Evolutionary conservation across 2,113 vertebrate species (phyloP).

Genomic region (Dicerorhinus sumatrensis): DNA sequence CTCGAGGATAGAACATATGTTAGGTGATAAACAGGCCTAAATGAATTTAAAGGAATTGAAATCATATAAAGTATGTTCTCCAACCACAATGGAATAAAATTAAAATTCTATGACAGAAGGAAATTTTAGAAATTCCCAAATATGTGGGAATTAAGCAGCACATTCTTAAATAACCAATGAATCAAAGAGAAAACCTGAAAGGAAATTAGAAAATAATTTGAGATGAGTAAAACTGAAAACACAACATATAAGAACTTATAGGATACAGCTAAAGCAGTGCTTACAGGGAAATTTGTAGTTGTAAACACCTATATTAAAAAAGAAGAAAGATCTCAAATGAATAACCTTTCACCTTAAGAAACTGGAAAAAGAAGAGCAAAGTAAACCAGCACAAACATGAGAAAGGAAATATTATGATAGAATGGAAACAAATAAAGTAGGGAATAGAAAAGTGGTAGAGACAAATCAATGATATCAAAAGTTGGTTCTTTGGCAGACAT

Average conservation of each 20-base stretch:
- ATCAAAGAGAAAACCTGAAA: neutral
- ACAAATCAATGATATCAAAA: neutral
- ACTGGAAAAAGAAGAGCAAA: neutral
- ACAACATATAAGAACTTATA: neutral
- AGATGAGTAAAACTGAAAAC: neutral
- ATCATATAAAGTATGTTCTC: neutral
- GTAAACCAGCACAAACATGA: neutral
- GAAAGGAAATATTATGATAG: neutral
- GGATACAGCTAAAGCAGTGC: neutral
- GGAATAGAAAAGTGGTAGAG: neutral
- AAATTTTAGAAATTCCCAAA: neutral
- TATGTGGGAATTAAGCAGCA: neutral
- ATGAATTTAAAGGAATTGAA: neutral
- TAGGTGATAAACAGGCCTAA: neutral
- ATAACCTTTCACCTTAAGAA: neutral
- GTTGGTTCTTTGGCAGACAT: neutral
- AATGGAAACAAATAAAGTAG: neutral
- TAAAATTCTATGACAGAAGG: neutral
- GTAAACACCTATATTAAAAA: neutral
- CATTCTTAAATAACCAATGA: neutral
- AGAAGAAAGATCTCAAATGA: neutral
- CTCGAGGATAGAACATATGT: neutral
- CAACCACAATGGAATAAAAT: neutral
- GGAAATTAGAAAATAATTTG: neutral
- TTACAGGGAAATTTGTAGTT: neutral